Conservation (phyloP, 2,888 invertebrate genomes). For the Heteromyza rotundicornis region DNA sequence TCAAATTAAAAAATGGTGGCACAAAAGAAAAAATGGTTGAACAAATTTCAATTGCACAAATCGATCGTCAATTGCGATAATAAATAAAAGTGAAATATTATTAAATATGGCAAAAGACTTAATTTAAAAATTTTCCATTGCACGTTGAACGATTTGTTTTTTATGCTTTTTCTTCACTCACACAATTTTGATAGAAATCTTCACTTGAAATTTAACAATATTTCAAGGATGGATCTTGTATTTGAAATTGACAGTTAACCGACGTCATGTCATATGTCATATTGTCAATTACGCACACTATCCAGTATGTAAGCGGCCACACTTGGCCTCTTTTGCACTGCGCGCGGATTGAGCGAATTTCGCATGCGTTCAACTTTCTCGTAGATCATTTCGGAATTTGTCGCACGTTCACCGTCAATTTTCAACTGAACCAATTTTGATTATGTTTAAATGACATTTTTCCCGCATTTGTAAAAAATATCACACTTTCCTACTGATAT, state of each 20-base stretch:
- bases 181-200: not conserved
- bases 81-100: not conserved
- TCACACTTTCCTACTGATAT: constrained; percentile 46
- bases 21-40: not conserved
- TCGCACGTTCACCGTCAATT: constrained; percentile 20
- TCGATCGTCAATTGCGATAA: too few relatives aligned
- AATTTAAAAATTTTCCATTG: constrained; percentile 4
- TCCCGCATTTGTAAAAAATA: constrained; percentile 28
- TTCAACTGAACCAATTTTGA: constrained; percentile 37
- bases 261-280: too few relatives aligned
- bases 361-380: not conserved
- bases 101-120: not conserved
- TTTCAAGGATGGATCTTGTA: not conserved
- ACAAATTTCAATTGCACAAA: not conserved
- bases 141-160: not conserved
- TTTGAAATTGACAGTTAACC: too few relatives aligned
- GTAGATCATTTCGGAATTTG: constrained; percentile 7
- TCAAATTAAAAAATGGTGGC: constrained; percentile 16
- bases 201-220: not conserved
- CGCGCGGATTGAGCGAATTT: not conserved
- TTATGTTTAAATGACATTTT: constrained; percentile 38
- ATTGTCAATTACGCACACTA: not conserved
- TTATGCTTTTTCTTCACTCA: not conserved
- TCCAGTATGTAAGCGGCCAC: not conserved
- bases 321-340: not conserved